Conservation (phyloP, 2,888 invertebrate genomes). For the Athetis lepigone region DNA sequence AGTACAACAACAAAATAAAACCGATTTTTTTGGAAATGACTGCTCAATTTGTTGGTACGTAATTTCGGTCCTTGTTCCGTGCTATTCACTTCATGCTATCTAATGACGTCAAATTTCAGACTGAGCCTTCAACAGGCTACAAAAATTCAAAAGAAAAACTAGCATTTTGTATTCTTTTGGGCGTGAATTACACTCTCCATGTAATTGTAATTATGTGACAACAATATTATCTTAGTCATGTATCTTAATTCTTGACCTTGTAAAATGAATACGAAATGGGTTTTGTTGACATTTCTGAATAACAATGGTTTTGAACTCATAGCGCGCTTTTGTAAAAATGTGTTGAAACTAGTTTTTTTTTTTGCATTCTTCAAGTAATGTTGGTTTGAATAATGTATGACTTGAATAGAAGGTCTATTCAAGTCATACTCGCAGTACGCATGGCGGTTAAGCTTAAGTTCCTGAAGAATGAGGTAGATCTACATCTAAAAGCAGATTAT, state of each 20-base stretch:
- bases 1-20: slow-evolving; percentile 33
- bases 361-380: not conserved
- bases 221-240: slow-evolving; percentile 34
- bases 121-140: slow-evolving; percentile 3
- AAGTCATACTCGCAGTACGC: no score
- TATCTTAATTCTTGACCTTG: slow-evolving; percentile 41
- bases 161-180: slow-evolving; percentile 19
- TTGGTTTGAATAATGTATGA: no score
- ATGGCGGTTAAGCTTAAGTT: no score
- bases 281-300: slow-evolving; percentile 23
- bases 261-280: slow-evolving; percentile 20
- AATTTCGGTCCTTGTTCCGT: slow-evolving; percentile 10
- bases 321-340: slow-evolving; percentile 5
- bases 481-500: not conserved
- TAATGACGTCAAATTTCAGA: slow-evolving; percentile 15
- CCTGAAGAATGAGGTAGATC: no score
- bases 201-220: slow-evolving; percentile 13
- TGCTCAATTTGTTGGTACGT: not conserved
- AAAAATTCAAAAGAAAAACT: slow-evolving; percentile 8
- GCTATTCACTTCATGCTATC: not conserved
- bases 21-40: slow-evolving; percentile 23
- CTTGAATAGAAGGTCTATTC: no score
- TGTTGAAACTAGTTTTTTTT: not conserved
- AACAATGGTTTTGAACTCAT: slow-evolving; percentile 22
- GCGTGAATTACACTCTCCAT: not conserved